A percentile compares a stretch with the other conserved stretches of the same genome.
These are phyloP conservation scores for Sebastes alutus DNA, from an alignment of 2,797 vertebrate species.

Conservation along the genomic window DNA sequence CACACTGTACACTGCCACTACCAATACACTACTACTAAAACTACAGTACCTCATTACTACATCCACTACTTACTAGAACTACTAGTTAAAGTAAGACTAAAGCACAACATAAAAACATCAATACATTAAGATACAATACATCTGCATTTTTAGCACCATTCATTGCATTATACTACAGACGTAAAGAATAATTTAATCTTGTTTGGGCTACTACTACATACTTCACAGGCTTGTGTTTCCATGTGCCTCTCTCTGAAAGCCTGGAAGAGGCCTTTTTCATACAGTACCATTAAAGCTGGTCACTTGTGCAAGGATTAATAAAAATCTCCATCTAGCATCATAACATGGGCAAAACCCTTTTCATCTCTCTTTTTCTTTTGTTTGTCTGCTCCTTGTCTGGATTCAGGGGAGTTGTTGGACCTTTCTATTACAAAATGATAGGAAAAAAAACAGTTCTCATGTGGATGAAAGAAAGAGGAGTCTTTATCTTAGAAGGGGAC, in stretches of 20 bases:
- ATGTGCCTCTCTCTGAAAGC: slow-evolving; percentile 62
- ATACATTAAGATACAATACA: slow-evolving; percentile 67
- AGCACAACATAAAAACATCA: slow-evolving; percentile 54
- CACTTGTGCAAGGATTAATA: slow-evolving; percentile 50
- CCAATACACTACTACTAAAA: slow-evolving; percentile 34
- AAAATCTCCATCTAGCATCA: slow-evolving; percentile 37
- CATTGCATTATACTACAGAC: slow-evolving; percentile 32
- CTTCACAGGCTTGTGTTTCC: slow-evolving; percentile 61
- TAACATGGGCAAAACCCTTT: slow-evolving; percentile 17
- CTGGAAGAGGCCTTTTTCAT: slow-evolving; percentile 39
- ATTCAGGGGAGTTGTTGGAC: slow-evolving; percentile 38
- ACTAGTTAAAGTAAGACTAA: slow-evolving; percentile 28
- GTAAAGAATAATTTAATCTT: slow-evolving; percentile 57
- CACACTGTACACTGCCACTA: slow-evolving; percentile 55
- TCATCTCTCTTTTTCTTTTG: neutral
- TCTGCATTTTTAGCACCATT: slow-evolving; percentile 70
- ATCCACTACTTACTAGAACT: slow-evolving; percentile 34
- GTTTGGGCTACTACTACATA: slow-evolving; percentile 40
- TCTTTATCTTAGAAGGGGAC: slow-evolving; percentile 66
- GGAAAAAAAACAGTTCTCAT: slow-evolving; percentile 23
- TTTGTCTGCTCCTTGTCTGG: slow-evolving; percentile 21
- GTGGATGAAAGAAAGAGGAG: slow-evolving; percentile 6
- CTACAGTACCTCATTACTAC: slow-evolving; percentile 38
- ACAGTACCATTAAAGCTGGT: slow-evolving; percentile 16
- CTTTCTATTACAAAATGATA: slow-evolving; percentile 16